Evolutionary conservation across 2,797 vertebrate genomes (phyloP), one percentile per base, ranked within the genome.

Genomic region (Oryzias dopingdopingensis): DNA sequence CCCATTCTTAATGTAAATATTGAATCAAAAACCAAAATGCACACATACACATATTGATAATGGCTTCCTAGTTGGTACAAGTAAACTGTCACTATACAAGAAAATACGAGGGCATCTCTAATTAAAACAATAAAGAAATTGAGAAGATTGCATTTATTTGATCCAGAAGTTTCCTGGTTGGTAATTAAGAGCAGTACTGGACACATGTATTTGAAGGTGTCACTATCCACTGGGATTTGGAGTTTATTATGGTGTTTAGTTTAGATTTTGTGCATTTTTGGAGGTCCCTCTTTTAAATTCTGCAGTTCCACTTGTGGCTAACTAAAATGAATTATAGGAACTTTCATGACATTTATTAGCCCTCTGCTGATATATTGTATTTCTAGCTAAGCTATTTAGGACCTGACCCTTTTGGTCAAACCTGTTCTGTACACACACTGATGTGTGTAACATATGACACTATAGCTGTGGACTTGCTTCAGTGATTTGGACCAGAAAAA

Each of bases 401-500:
- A 66, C 53, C 68, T 66, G 47, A 73, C 56, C 32, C 26, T 64
- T 52, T 76, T 16, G 14, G 43, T 57, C 45, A 2, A 75, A 70
- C 59, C 64, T 65, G 64, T 70, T 37, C 32, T 37, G 32, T 55
- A 52, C 50, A 60, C 50, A 64, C 62, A 63, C 46, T 63, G 62
- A 82, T 62, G 62, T 79, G 67, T 80, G 72, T 62, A 76, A 77
- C 63, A 80, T 70, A 71, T 74, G 46, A 29, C 75, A 66, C 73
- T 49, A 52, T 49, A 65, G 70, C 77, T 64, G 62, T 77, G 73
- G 23, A 62, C 54, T 49, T 73, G 83, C 65, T 83, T 82, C 77
- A 83, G 71, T 77, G 60, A 74, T 77, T 85, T 66, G 67, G 76
- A 82, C 82, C 62, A 53, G 76, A 77, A 76, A 79, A 69, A 63